These are phyloP conservation scores for Halcyon badia DNA, from an alignment of 2,797 vertebrate species.

Conservation along the genomic window DNA sequence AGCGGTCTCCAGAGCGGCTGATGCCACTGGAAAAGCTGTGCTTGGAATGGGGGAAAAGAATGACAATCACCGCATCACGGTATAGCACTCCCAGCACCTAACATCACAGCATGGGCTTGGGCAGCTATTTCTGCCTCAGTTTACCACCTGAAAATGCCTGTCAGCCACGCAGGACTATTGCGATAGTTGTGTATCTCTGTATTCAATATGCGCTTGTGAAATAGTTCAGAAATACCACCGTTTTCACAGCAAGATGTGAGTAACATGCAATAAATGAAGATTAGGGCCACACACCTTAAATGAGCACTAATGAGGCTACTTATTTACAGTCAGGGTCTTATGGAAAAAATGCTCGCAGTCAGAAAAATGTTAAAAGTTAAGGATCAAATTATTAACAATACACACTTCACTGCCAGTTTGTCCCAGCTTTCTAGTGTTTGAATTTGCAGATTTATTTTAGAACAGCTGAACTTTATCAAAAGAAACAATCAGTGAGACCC, in stretches of 20 bases:
- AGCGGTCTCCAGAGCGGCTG: background rate
- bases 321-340: background rate
- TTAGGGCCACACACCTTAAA: background rate
- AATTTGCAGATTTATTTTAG: background rate
- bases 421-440: background rate
- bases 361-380: background rate
- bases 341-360: background rate
- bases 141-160: background rate
- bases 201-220: background rate
- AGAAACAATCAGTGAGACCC: background rate
- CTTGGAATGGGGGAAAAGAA: background rate
- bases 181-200: background rate
- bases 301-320: background rate
- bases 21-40: background rate
- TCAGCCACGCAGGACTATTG: background rate
- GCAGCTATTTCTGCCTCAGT: background rate
- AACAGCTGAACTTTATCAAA: background rate
- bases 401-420: background rate
- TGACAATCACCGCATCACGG: background rate
- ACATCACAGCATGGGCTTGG: background rate
- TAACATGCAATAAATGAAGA: background rate
- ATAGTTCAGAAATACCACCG: background rate
- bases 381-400: background rate
- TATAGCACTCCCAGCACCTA: background rate
- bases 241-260: background rate